These are phyloP conservation scores for Etheostoma perlongum DNA, from an alignment of 2,797 vertebrate species.

Conservation along the genomic window DNA sequence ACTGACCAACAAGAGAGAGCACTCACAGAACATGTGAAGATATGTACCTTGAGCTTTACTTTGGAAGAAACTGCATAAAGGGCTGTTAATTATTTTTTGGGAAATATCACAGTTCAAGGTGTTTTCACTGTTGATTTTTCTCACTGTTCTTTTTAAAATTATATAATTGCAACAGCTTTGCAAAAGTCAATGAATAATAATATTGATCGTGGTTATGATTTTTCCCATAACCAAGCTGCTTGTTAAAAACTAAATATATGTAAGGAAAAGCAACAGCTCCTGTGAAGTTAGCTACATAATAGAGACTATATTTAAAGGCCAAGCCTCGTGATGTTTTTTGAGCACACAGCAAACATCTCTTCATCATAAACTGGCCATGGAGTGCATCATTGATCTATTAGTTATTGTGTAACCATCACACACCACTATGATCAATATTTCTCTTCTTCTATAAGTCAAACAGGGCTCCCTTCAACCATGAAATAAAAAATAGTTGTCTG, in stretches of 20 bases:
- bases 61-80: too few relatives aligned
- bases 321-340: neutral
- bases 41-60: too few relatives aligned
- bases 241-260: neutral
- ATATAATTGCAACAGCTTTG: too few relatives aligned
- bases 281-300: neutral
- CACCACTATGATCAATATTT: slow-evolving; percentile 46
- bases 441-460: slow-evolving; percentile 43
- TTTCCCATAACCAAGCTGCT: neutral
- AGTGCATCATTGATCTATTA: slow-evolving; percentile 52
- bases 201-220: too few relatives aligned
- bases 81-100: too few relatives aligned
- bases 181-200: too few relatives aligned
- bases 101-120: too few relatives aligned
- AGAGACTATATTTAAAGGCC: neutral
- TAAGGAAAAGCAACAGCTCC: neutral
- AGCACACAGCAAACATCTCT: neutral
- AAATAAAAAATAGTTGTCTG: slow-evolving; percentile 8
- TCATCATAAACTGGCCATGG: slow-evolving; percentile 1
- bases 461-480: neutral
- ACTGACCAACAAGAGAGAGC: too few relatives aligned
- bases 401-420: slow-evolving; percentile 57
- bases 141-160: too few relatives aligned
- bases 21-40: too few relatives aligned
- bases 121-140: too few relatives aligned